Evolutionary conservation across 2,888 invertebrate species (phyloP).

Genomic region (Harmothoe impar): DNA sequence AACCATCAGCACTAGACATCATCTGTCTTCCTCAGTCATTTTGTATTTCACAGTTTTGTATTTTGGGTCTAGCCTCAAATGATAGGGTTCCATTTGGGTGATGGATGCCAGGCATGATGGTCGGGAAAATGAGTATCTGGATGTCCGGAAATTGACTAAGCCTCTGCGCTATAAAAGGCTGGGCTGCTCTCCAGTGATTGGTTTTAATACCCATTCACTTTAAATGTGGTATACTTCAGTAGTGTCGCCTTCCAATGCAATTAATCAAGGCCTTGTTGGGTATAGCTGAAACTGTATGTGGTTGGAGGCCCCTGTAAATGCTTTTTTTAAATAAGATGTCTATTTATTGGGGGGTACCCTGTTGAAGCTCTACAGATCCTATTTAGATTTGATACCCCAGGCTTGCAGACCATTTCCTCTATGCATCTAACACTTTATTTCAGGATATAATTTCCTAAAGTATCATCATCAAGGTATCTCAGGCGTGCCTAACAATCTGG

Average conservation of each 20-base stretch:
- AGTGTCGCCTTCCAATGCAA: background rate
- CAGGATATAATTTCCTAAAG: too few relatives aligned
- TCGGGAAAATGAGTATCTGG: background rate
- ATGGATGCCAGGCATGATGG: background rate
- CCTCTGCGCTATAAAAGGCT: background rate
- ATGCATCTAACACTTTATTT: too few relatives aligned
- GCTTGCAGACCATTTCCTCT: too few relatives aligned
- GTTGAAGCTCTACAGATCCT: too few relatives aligned
- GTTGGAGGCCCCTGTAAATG: too few relatives aligned
- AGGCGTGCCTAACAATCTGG: too few relatives aligned
- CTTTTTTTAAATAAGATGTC: too few relatives aligned
- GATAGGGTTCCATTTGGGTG: background rate
- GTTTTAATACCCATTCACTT: slow-evolving; percentile 3
- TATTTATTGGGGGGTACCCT: too few relatives aligned
- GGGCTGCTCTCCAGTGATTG: background rate
- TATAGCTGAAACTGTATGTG: too few relatives aligned
- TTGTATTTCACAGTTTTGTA: background rate
- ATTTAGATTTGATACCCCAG: too few relatives aligned
- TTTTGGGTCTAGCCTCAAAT: background rate
- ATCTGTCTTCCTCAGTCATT: background rate
- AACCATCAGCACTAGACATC: background rate
- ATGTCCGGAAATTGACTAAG: slow-evolving; percentile 17
- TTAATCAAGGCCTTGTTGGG: too few relatives aligned
- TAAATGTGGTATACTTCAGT: background rate
- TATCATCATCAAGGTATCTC: too few relatives aligned